A percentile compares a stretch with the other conserved stretches of the same genome.
Conservation (phyloP, 2,113 vertebrate species). For the Thalassarche chlororhynchos region DNA sequence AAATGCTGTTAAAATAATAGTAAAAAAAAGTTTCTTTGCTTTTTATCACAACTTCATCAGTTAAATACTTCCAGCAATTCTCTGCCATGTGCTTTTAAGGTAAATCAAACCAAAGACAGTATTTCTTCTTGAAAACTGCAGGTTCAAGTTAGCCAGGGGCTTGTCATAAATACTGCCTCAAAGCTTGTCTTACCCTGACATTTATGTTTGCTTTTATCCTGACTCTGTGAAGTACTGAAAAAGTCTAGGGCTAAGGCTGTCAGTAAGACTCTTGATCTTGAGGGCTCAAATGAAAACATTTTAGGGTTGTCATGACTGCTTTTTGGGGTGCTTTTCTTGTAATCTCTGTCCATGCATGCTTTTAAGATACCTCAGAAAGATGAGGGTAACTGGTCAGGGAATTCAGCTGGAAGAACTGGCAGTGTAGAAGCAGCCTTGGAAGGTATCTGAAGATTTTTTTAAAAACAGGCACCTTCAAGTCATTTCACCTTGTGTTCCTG, state of each 20-base stretch:
- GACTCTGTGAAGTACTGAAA: not conserved
- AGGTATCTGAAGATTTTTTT: not conserved
- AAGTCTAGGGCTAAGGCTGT: not conserved
- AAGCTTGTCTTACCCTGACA: not conserved
- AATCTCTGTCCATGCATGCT: not conserved
- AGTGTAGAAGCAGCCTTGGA: not conserved
- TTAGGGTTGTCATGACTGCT: not conserved
- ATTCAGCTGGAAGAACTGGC: not conserved
- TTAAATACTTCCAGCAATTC: not conserved
- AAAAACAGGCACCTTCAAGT: not conserved
- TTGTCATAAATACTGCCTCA: not conserved
- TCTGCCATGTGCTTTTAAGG: not conserved
- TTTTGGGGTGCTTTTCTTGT: not conserved
- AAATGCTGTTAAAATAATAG: not conserved
- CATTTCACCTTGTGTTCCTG: not conserved
- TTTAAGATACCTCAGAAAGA: not conserved
- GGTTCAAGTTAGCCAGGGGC: not conserved
- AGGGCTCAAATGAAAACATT: not conserved
- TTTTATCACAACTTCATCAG: not conserved
- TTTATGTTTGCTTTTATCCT: conserved; percentile 1
- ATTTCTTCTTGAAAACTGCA: not conserved
- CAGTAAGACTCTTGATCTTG: not conserved
- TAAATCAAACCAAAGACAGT: not conserved
- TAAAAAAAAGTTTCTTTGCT: not conserved
- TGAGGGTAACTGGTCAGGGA: not conserved